phyloP scores from a whole-genome alignment of 1,140 invertebrate species.

The Drosophila kurseongensis region DNA sequence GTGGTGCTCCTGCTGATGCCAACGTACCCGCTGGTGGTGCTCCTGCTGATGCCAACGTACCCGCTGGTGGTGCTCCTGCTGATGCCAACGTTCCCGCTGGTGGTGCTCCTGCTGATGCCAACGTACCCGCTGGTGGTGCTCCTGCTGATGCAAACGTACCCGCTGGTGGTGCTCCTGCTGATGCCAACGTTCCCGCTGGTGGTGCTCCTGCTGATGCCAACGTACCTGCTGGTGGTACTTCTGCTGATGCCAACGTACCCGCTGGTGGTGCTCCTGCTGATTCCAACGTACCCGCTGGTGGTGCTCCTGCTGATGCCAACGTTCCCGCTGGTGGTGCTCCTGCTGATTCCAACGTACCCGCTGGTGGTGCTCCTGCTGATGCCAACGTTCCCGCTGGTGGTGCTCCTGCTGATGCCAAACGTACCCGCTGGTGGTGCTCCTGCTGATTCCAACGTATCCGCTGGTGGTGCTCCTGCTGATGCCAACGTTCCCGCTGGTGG shows the following conservation, averaged over 20 bases:
- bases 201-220: slow-evolving; percentile 3
- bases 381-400: slow-evolving; percentile 12
- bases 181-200: slow-evolving; percentile 13
- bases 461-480: slow-evolving; percentile 8
- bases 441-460: slow-evolving; percentile 16
- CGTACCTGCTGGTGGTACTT: background rate
- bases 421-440: slow-evolving; percentile 17
- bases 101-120: slow-evolving; percentile 5
- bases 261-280: background rate
- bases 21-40: background rate
- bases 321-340: slow-evolving; percentile 10
- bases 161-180: slow-evolving; percentile 4
- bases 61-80: slow-evolving; percentile 1
- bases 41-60: slow-evolving; percentile 7
- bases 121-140: background rate
- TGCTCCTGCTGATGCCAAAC: slow-evolving; percentile 7
- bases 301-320: slow-evolving; percentile 13
- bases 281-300: slow-evolving; percentile 9
- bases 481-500: background rate
- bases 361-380: slow-evolving; percentile 8
- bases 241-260: slow-evolving; percentile 17
- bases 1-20: slow-evolving; percentile 2
- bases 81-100: slow-evolving; percentile 8
- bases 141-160: slow-evolving; percentile 10
- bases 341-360: slow-evolving; percentile 4